Evolutionary conservation across 2,888 invertebrate species (phyloP).

Genomic region (Drosophila infuscata): DNA sequence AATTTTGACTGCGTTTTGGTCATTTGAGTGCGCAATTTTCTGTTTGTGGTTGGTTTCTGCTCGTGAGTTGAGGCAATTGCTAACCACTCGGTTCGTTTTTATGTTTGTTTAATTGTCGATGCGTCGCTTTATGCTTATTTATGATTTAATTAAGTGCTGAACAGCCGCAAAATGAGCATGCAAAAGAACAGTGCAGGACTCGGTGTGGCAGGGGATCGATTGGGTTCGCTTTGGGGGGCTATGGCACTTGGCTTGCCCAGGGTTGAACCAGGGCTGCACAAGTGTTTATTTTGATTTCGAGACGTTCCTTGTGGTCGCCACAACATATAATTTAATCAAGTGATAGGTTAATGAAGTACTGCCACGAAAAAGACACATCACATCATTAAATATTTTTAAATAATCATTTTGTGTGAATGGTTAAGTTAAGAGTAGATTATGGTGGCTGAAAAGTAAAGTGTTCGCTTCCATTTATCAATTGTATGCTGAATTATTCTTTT

Average conservation of each 20-base stretch:
- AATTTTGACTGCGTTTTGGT: constrained; percentile 74
- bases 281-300: constrained; percentile 74
- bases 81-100: constrained; percentile 64
- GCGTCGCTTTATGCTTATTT: constrained; percentile 79
- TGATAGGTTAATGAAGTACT: constrained; percentile 43
- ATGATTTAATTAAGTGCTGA: constrained; percentile 79
- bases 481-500: background rate
- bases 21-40: constrained; percentile 76
- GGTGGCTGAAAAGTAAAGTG: background rate
- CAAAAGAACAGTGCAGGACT: constrained; percentile 9
- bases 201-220: background rate
- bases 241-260: constrained; percentile 11
- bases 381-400: background rate
- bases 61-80: constrained; percentile 44
- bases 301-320: constrained; percentile 51
- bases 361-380: background rate
- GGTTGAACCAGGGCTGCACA: constrained; percentile 28
- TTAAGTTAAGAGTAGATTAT: too few species aligned
- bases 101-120: constrained; percentile 80
- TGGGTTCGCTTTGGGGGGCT: constrained; percentile 16
- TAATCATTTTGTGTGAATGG: too few species aligned
- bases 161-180: constrained; percentile 64
- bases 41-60: constrained; percentile 47
- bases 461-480: background rate
- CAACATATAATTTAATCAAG: constrained; percentile 39